Base-by-base conservation (phyloP, 2,888 invertebrate species). In the Nudaria mundana region DNA sequence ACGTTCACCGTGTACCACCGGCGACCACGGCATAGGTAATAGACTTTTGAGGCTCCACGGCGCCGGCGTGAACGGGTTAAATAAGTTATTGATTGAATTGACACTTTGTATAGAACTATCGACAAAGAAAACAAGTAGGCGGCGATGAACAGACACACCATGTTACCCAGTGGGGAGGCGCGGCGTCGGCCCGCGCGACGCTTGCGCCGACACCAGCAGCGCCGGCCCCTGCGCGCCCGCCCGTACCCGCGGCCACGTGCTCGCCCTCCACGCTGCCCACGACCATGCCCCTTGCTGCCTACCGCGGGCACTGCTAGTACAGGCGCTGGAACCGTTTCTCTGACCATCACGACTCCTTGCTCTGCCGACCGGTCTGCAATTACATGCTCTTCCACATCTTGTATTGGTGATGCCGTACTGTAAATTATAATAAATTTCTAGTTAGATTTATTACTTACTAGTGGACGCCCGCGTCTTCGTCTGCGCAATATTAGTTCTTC, bases 81-180 rank as follows among this genome's bases (percentile, higher is more conserved):
- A n/a, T n/a, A n/a, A n/a, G n/a, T n/a, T n/a, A n/a, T n/a, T n/a
- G n/a, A n/a, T n/a, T n/a, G n/a, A n/a, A n/a, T n/a, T n/a, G n/a
- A n/a, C n/a, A n/a, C n/a, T n/a, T n/a, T n/a, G n/a, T n/a, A n/a
- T n/a, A n/a, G n/a, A n/a, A n/a, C n/a, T n/a, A n/a, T n/a, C n/a
- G n/a, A 20, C 2, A 38, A 57, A 62, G 71, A 81, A 77, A 80
- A 75, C 73, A 78, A 75, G 66, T 52, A 36, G 63, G 73, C 74
- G 76, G 69, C 70, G 71, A 64, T 61, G 62, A 73, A 75, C 57
- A 77, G 77, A 88, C 87, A 88, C 86, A 88, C 87, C 87, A 66
- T 84, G 87, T 85, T 86, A 86, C 86, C 87, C 83, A 85, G 83
- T 81, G 81, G 81, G 55, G 76, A 68, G 74, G 79, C 48, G 53